These are phyloP conservation scores for Pantala flavescens DNA, from an alignment of 1,140 invertebrate species.

Conservation along the genomic window DNA sequence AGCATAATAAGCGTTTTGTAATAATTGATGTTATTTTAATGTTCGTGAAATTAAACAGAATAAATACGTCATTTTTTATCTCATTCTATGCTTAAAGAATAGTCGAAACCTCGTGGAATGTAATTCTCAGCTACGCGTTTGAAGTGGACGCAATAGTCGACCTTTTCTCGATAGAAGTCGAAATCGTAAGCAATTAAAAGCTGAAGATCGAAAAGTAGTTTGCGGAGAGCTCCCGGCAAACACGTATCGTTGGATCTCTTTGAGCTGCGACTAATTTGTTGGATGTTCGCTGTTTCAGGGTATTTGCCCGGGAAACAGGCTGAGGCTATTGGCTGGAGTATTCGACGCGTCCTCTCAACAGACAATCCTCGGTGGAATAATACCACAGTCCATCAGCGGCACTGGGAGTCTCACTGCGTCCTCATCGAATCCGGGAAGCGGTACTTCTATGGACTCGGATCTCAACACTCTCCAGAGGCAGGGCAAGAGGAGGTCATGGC, in stretches of 20 bases:
- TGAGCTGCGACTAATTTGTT: slow-evolving; percentile 17
- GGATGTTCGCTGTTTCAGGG: slow-evolving; percentile 48
- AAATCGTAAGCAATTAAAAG: too few relatives aligned
- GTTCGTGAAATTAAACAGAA: too few relatives aligned
- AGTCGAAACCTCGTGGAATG: too few relatives aligned
- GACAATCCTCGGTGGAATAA: slow-evolving; percentile 31
- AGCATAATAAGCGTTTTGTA: too few relatives aligned
- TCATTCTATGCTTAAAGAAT: too few relatives aligned
- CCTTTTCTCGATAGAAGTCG: too few relatives aligned
- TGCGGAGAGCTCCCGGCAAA: too few relatives aligned
- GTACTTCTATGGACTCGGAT: slow-evolving; percentile 26
- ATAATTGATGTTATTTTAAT: too few relatives aligned
- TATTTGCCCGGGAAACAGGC: slow-evolving; percentile 86
- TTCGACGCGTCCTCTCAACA: slow-evolving; percentile 16
- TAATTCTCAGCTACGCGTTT: too few relatives aligned
- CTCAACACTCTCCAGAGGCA: slow-evolving; percentile 40
- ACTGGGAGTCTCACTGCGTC: slow-evolving; percentile 37
- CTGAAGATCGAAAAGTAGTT: too few relatives aligned
- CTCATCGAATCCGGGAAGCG: slow-evolving; percentile 10
- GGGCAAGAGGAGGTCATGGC: slow-evolving; percentile 53
- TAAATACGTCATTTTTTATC: too few relatives aligned
- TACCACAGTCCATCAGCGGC: slow-evolving; percentile 33
- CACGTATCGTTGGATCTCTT: slow-evolving; percentile 15
- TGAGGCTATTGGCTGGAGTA: slow-evolving; percentile 72
- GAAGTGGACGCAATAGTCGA: too few relatives aligned